These are phyloP conservation scores for Carduelis carduelis DNA, from an alignment of 2,797 vertebrate genomes.

Conservation along the genomic window DNA sequence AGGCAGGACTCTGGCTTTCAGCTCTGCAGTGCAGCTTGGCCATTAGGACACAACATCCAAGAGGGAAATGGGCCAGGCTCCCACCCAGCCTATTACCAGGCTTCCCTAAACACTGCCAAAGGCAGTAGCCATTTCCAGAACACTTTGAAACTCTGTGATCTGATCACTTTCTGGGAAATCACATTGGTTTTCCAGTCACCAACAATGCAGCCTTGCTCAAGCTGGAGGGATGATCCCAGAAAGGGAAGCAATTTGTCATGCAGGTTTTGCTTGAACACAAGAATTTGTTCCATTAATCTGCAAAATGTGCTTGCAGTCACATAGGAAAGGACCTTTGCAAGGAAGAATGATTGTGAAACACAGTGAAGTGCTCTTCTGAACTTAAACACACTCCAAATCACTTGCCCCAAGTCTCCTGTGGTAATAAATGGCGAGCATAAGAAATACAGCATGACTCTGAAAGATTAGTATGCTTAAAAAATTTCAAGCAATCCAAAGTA, in stretches of 20 bases:
- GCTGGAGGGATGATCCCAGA: neutral
- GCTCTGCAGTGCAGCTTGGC: neutral
- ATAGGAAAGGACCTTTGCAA: neutral
- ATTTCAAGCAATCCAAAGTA: slow-evolving; percentile 63
- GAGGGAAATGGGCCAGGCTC: neutral
- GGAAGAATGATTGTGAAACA: neutral
- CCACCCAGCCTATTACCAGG: neutral
- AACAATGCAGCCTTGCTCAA: neutral
- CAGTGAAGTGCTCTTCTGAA: slow-evolving; percentile 14
- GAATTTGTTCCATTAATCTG: neutral
- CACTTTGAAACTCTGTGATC: neutral
- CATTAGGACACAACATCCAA: neutral
- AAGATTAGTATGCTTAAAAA: slow-evolving; percentile 50
- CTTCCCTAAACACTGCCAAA: neutral
- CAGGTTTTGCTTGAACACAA: neutral
- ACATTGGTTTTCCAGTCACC: neutral
- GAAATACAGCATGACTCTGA: slow-evolving; percentile 22
- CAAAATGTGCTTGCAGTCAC: neutral
- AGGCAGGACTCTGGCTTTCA: neutral
- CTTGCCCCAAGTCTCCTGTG: neutral
- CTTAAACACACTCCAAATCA: slow-evolving; percentile 33
- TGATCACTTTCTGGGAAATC: neutral
- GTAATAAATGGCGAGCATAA: slow-evolving; percentile 12
- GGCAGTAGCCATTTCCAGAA: neutral
- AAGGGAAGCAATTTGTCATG: neutral